Conservation (phyloP, 2,888 invertebrate genomes). For the Pseudococcus viburni region DNA sequence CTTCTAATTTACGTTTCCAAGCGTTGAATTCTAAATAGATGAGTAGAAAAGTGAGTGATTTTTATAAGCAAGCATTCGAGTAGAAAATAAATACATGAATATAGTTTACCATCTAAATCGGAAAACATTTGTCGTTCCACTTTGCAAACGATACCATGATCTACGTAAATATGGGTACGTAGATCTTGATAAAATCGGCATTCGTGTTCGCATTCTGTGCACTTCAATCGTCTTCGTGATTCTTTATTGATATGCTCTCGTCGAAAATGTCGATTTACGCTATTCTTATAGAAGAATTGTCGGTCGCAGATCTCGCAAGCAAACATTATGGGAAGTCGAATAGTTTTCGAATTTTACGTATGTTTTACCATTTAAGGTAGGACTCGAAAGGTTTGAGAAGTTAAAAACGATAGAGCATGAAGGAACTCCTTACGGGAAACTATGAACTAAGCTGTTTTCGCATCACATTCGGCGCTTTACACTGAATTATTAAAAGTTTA, state of each 20-base stretch:
- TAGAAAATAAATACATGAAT: neutral
- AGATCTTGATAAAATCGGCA: slow-evolving; percentile 63
- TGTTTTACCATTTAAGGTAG: neutral
- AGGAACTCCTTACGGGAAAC: neutral
- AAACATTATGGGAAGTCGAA: slow-evolving; percentile 18
- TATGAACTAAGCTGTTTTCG: neutral
- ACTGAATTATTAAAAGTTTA: neutral
- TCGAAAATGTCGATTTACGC: slow-evolving; percentile 61
- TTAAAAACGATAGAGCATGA: neutral
- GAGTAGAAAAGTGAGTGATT: neutral
- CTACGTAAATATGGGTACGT: slow-evolving; percentile 58
- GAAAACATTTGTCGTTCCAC: slow-evolving; percentile 50
- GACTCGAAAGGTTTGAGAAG: neutral
- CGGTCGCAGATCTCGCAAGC: slow-evolving; percentile 62
- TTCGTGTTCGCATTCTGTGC: slow-evolving; percentile 63
- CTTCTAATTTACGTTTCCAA: slow-evolving; percentile 64
- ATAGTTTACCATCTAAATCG: slow-evolving; percentile 59
- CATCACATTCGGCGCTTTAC: neutral
- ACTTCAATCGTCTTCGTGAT: slow-evolving; percentile 61
- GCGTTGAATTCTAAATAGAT: slow-evolving; percentile 46
- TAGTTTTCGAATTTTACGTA: neutral
- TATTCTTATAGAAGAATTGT: slow-evolving; percentile 63
- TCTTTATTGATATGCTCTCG: slow-evolving; percentile 64
- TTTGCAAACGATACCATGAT: slow-evolving; percentile 63
- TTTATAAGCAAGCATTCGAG: neutral